Base-by-base conservation (phyloP, 2,888 invertebrate genomes). In the Notodonta dromedarius region DNA sequence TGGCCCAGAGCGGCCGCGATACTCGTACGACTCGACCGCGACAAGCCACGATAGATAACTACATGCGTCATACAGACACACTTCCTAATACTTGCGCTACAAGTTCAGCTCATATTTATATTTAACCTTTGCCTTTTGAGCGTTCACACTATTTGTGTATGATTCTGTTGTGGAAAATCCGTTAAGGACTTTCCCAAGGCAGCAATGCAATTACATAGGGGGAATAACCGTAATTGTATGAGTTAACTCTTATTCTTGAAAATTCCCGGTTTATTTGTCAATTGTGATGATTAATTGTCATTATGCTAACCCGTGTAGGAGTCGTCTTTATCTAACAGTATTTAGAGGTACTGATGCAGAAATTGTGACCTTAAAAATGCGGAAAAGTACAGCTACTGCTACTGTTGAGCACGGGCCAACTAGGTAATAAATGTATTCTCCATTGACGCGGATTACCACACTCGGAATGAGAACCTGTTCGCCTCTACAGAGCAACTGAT, bases 1-100 rank as follows among this genome's bases (percentile, higher is more conserved):
- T 83, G 81, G 79, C 82, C 79, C 80, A 80, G 73, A 79, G 74
- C 67, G 82, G 78, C 81, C 80, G 78, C 82, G 75, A 79, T 79
- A n/a, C n/a, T n/a, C n/a, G n/a, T n/a, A 75, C 65, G 70, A 71
- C 74, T 62, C 72, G 74, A 69, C 72, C 76, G 71, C 74, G 5
- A 35, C 77, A 73, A 73, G 78, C 76, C 73, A 68, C 74, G 73
- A 74, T 76, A 73, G 73, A 64, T 69, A 71, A 58, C 48, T 50
- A 65, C 56, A 71, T 77, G 70, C 73, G 76, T 77, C 77, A 77
- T 70, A 71, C 74, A 74, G 63, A 67, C 65, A 63, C 62, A 72
- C 75, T 78, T 76, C 80, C 75, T 77, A 77, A 76, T 74, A 72
- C 70, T 74, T 66, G 63, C 60, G 57, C 56, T 65, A 65, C 79